A percentile compares a stretch with the other conserved stretches of the same genome.
Conservation (phyloP, 2,888 invertebrate species). For the Xestia xanthographa region DNA sequence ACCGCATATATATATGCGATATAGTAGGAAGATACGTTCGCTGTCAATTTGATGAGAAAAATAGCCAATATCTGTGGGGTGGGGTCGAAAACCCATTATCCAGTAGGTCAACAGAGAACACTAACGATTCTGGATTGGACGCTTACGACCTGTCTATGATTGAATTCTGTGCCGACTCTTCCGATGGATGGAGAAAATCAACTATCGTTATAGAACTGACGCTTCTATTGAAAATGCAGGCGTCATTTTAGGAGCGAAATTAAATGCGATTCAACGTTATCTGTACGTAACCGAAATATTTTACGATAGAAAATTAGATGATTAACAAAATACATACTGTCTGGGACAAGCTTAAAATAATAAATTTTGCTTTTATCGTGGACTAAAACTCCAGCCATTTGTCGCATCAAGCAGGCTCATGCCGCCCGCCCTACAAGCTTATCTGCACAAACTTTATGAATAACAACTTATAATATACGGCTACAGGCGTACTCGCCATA, state of each 20-base stretch:
- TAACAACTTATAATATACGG: constrained; percentile 60
- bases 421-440: constrained; percentile 26
- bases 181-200: constrained; percentile 41
- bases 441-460: constrained; percentile 62
- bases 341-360: constrained; percentile 1
- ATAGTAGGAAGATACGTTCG: constrained; percentile 14
- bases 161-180: constrained; percentile 60
- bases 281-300: neutral
- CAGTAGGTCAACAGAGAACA: constrained; percentile 63
- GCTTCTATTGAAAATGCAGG: constrained; percentile 36
- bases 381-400: constrained; percentile 18
- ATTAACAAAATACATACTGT: neutral
- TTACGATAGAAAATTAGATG: neutral
- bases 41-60: constrained; percentile 54
- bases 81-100: constrained; percentile 62
- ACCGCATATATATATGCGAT: constrained; percentile 5
- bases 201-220: constrained; percentile 29
- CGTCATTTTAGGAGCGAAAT: constrained; percentile 5
- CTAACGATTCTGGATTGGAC: constrained; percentile 58
- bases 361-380: constrained; percentile 9
- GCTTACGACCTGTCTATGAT: constrained; percentile 58
- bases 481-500: constrained; percentile 55
- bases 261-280: neutral
- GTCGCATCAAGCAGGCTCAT: constrained; percentile 30
- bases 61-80: constrained; percentile 60